Evolutionary conservation across 2,797 vertebrate genomes (phyloP).

Genomic region (Parauchenoglanis punctatus): DNA sequence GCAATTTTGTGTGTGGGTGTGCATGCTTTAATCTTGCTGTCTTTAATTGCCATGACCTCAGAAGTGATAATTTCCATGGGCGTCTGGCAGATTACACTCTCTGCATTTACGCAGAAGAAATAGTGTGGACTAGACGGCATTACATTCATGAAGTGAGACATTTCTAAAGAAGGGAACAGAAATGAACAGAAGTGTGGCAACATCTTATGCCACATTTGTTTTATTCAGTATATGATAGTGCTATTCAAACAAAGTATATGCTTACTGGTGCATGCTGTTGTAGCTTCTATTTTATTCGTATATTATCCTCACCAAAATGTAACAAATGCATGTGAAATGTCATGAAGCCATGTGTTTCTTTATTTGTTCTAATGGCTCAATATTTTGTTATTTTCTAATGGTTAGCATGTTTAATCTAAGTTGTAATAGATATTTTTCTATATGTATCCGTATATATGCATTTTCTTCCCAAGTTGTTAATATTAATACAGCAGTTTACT

Average conservation of each 20-base stretch:
- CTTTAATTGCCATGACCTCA: conserved; percentile 22
- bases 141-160: neutral
- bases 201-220: neutral
- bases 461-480: neutral
- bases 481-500: neutral
- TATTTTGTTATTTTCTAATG: neutral
- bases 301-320: neutral
- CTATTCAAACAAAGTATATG: neutral
- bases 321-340: no score
- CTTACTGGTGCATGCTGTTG: neutral
- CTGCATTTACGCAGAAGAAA: neutral
- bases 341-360: neutral
- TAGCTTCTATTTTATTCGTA: neutral
- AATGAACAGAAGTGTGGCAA: neutral
- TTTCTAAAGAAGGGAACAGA: neutral
- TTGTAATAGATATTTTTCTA: neutral
- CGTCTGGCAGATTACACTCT: neutral
- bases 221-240: neutral
- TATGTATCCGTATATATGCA: neutral
- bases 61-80: conserved; percentile 2
- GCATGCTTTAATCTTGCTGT: conserved; percentile 23
- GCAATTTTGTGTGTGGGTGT: conserved; percentile 9
- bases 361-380: neutral
- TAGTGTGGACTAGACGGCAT: neutral
- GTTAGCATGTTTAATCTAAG: neutral